Conservation (phyloP, 2,888 invertebrate genomes). For the Schizotus pectinicornis region DNA sequence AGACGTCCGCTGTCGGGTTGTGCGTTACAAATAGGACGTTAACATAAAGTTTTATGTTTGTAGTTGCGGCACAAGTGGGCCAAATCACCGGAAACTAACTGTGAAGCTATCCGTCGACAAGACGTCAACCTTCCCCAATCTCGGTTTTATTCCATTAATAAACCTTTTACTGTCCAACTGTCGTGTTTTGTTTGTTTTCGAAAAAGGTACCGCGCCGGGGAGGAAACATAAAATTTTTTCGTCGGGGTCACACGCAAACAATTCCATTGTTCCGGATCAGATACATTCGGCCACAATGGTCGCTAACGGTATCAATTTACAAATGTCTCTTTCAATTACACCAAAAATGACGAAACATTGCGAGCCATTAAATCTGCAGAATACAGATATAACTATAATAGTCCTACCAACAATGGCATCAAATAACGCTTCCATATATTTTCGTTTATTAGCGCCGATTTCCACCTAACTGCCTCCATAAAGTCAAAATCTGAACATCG, state of each 20-base stretch:
- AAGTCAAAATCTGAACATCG: conserved; percentile 60
- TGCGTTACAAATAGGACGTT: too few relatives aligned
- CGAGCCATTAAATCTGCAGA: conserved; percentile 51
- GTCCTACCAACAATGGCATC: conserved; percentile 44
- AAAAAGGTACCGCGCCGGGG: too few relatives aligned
- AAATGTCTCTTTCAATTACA: conserved; percentile 48
- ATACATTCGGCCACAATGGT: conserved; percentile 20
- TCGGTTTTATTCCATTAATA: conserved; percentile 22
- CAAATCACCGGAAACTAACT: conserved; percentile 18
- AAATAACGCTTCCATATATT: conserved; percentile 52
- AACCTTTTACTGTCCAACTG: conserved; percentile 9
- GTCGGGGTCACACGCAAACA: conserved; percentile 20
- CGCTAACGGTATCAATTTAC: conserved; percentile 30
- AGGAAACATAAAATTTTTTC: conserved; percentile 9
- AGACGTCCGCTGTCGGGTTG: too few relatives aligned
- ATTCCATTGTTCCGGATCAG: conserved; percentile 22
- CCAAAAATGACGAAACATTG: conserved; percentile 50
- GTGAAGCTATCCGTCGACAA: conserved; percentile 14
- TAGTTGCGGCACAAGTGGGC: conserved; percentile 5
- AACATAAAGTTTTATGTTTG: too few relatives aligned
- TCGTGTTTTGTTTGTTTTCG: conserved; percentile 6
- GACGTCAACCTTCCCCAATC: conserved; percentile 18
- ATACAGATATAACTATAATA: conserved; percentile 53
- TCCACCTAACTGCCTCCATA: conserved; percentile 57
- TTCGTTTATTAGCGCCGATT: conserved; percentile 58